A percentile compares a stretch with the other conserved stretches of the same genome.
Evolutionary conservation across 2,888 invertebrate species (phyloP).

Genomic region (Pecten maximus): DNA sequence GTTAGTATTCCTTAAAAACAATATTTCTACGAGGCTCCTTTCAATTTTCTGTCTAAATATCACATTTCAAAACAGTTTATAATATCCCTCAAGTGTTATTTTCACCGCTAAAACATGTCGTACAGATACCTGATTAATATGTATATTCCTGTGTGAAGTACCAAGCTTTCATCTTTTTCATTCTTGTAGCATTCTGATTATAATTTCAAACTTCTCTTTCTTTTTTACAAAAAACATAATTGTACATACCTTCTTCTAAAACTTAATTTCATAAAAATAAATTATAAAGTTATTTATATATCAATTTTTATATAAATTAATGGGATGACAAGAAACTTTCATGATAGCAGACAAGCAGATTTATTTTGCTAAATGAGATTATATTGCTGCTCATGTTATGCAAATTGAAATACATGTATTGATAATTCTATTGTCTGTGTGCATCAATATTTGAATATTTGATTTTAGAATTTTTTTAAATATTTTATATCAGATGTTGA

Average conservation of each 20-base stretch:
- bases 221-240: background rate
- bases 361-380: too few relatives aligned
- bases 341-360: too few relatives aligned
- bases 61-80: background rate
- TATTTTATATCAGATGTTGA: background rate
- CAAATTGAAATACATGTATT: background rate
- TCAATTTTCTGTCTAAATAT: background rate
- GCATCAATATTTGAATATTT: background rate
- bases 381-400: too few relatives aligned
- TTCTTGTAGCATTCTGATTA: background rate
- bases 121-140: background rate
- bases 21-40: background rate
- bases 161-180: background rate
- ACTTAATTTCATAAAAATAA: background rate
- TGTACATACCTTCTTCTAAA: constrained; percentile 18
- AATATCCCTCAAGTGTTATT: background rate
- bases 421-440: background rate
- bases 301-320: too few relatives aligned
- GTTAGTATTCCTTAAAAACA: background rate
- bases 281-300: background rate
- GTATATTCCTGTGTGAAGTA: background rate
- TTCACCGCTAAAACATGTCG: background rate
- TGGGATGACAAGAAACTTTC: too few relatives aligned
- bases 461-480: background rate
- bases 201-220: background rate